Percentiles rank a stretch among this genome's conserved stretches.
phyloP scores from a whole-genome alignment of 2,113 vertebrate genomes.

The Arenaria interpres region DNA sequence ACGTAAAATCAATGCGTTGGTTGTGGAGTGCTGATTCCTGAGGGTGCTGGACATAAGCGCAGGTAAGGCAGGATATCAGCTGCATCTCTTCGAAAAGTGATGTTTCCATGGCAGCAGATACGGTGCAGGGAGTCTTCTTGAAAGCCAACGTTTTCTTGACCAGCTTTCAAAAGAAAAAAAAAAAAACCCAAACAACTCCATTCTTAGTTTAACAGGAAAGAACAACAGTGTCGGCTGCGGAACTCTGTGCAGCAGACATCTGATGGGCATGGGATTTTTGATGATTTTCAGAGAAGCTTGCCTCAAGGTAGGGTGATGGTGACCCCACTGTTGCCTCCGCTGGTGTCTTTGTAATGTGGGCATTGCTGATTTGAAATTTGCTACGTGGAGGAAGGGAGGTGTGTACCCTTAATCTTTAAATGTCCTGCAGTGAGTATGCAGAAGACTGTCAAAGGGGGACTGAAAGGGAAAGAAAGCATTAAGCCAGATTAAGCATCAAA shows the following conservation, averaged over 20 bases:
- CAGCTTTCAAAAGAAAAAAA: neutral
- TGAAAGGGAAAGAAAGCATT: conserved; percentile 46
- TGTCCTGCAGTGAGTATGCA: conserved; percentile 42
- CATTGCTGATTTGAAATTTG: neutral
- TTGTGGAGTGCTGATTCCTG: neutral
- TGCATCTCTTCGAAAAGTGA: neutral
- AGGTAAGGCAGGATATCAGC: neutral
- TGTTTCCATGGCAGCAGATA: conserved; percentile 49
- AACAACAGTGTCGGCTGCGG: accelerated
- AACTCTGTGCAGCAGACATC: neutral
- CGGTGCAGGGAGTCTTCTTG: neutral
- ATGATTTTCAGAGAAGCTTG: neutral
- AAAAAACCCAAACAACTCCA: neutral
- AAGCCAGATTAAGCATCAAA: conserved; percentile 26
- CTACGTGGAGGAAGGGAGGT: neutral
- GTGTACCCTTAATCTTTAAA: conserved; percentile 7
- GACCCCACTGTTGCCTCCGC: neutral
- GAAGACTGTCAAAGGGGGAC: conserved; percentile 30
- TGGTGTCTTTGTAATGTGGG: neutral
- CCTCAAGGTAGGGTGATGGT: neutral
- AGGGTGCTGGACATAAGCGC: neutral
- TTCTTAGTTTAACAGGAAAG: neutral
- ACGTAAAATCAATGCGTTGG: neutral
- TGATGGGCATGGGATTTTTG: neutral
- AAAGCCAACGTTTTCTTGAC: neutral